Evolutionary conservation across 2,113 vertebrate genomes (phyloP), one percentile per base, ranked within the genome.

Genomic region (Triplophysa rosa): DNA sequence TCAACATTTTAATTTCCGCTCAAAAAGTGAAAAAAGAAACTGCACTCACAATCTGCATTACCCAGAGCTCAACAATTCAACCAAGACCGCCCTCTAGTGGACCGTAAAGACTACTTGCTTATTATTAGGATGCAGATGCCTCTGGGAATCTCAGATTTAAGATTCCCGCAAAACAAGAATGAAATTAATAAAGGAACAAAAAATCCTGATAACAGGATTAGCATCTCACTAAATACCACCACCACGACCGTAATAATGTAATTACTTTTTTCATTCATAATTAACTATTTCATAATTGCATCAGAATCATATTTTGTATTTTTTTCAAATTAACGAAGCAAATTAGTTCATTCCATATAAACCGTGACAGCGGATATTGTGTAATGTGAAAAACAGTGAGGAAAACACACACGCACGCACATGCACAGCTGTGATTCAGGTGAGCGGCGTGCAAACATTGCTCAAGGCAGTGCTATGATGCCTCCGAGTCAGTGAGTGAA

Each of bases 41-140:
- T 4, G 7, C 1, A 5, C 1, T 7, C 4, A 5, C 5, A n/a
- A 56, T 52, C 8, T n/a, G 54, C 16, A n/a, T 56, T 54, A 4
- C 49, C 49, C 16, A 17, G 2, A 17, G 54, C 16, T 24, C 33
- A 17, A 63, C 58, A 75, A 63, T 40, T 21, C 59, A 64, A 33
- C 11, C 11, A 65, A 65, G 33, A 17, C 78, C 61, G 78, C 78
- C 82, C 72, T 80, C 82, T 80, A 72, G 67, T 67, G 82, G 52
- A 66, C 49, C 1, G n/a, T 47, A 2, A 49, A 7, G 33, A 37
- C 13, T 11, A 21, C 19, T 23, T 45, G 5, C 33, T 61, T 8
- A 4, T 21, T 24, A 29, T 64, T 17, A 52, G 14, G 13, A 26
- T 26, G n/a, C 0, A 21, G 16, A 4, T 33, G 49, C 26, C 10